Evolutionary conservation across 2,797 vertebrate species (phyloP), one percentile per base, ranked within the genome.

Genomic region (Acipenser ruthenus): DNA sequence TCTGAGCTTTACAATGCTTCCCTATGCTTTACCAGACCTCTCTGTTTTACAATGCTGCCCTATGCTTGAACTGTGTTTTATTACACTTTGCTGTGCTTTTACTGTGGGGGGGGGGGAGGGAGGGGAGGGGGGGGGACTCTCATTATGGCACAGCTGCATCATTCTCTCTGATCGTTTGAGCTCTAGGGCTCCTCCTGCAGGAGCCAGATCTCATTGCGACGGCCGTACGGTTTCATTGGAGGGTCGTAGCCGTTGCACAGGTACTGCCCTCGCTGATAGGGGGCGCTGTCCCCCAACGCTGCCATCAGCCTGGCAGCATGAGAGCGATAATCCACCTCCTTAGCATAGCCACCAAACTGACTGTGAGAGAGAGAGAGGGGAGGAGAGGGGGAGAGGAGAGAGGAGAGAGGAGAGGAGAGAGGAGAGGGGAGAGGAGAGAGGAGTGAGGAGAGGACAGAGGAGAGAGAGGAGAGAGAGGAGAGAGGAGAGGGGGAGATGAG

Each of bases 201-300:
- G 68, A 96, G 90, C 94, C 94, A 97, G 74, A 96, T 84, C 79
- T 97, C 94, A 1, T 97, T 97, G 66, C 92, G 88, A 10, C 94
- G 89, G 69, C 91, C 91, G 0, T 93, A 93, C 65, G 91, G 93
- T 77, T 95, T 95, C 83, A 96, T 87, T 0, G 93, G 94, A 0
- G 93, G 90, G 74, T 97, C 93, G 0, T 93, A 97, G 15, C 91
- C 92, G 0, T 90, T 92, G 79, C 93, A 96, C 79, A 94, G 84
- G 78, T 93, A 97, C 77, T 92, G 75, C 71, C 94, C 93, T 56
- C 86, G 87, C 66, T 70, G 82, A 68, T 83, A 95, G 2, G 87
- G 79, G 50, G 84, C 90, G 0, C 88, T 87, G 55, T 88, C 92
- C 0, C 93, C 93, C 74, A 97, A 81, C 9, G 88, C 91, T 1